Conservation (phyloP, 2,113 vertebrate species). For the Sebastes schlegelii region DNA sequence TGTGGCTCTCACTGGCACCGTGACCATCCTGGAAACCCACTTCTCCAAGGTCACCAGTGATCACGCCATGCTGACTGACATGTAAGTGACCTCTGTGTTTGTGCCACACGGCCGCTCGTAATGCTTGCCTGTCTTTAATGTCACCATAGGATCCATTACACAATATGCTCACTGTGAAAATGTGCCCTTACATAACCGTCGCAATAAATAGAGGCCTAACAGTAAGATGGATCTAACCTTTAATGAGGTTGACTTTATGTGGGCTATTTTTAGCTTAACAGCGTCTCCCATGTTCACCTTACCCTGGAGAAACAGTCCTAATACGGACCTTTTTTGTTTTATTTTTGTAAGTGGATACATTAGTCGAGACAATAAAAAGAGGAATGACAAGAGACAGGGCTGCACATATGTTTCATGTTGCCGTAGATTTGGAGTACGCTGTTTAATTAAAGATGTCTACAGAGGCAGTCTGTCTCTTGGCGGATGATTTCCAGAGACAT, state of each 20-base stretch:
- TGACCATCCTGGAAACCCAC: constrained; percentile 92
- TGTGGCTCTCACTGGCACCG: constrained; percentile 92
- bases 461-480: constrained; percentile 44
- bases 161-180: neutral
- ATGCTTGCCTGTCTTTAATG: neutral
- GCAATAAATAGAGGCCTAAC: constrained; percentile 25
- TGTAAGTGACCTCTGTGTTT: constrained; percentile 86
- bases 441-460: constrained; percentile 67
- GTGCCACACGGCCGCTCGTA: neutral
- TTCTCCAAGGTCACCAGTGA: constrained; percentile 92
- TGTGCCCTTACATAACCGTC: constrained; percentile 12
- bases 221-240: constrained; percentile 32
- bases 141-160: neutral
- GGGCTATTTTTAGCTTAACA: constrained; percentile 64
- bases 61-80: constrained; percentile 91
- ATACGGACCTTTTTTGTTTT: constrained; percentile 64
- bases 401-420: constrained; percentile 70
- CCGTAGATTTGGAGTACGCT: constrained; percentile 48
- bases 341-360: constrained; percentile 46
- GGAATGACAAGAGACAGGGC: constrained; percentile 48
- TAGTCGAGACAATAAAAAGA: constrained; percentile 65
- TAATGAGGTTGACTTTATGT: constrained; percentile 43
- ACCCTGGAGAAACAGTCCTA: constrained; percentile 62
- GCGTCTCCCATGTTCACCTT: constrained; percentile 18
- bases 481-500: constrained; percentile 62